phyloP scores from a whole-genome alignment of 2,888 invertebrate species.

The Tetragonula carbonaria region DNA sequence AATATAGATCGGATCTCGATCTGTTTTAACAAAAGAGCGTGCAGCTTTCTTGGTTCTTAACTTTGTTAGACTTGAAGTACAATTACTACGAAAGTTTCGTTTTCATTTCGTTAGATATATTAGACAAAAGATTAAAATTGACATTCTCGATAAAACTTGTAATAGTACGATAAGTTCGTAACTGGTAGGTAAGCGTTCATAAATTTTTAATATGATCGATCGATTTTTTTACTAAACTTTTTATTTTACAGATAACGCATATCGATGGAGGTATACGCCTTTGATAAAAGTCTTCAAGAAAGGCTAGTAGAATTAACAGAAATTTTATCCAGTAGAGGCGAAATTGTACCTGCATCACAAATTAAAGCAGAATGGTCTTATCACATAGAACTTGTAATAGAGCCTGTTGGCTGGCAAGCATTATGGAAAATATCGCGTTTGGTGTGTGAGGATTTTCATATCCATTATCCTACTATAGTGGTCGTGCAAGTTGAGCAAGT shows the following conservation, averaged over 20 bases:
- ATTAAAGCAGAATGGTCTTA: conserved; percentile 86
- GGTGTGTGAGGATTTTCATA: conserved; percentile 87
- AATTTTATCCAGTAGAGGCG: conserved; percentile 84
- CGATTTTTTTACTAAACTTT: no score
- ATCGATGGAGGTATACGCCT: conserved; percentile 86
- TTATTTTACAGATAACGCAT: conserved; percentile 1
- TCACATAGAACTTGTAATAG: conserved; percentile 86
- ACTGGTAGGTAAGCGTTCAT: background rate
- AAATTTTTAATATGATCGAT: background rate
- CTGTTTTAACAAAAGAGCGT: background rate
- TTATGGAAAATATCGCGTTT: conserved; percentile 89
- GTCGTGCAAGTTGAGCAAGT: conserved; percentile 86
- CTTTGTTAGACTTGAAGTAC: background rate
- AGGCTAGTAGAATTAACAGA: conserved; percentile 85
- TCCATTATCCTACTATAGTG: conserved; percentile 88
- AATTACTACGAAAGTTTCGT: background rate
- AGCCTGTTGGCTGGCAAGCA: conserved; percentile 89
- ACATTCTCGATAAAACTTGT: background rate
- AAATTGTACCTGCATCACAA: conserved; percentile 84
- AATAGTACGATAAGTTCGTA: background rate
- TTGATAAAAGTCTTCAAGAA: conserved; percentile 86
- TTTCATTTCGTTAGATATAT: background rate
- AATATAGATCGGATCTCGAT: background rate
- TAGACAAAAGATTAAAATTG: background rate
- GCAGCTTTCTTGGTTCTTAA: background rate